These are phyloP conservation scores for Sebastes schlegelii DNA, from an alignment of 2,113 vertebrate species.

Conservation along the genomic window DNA sequence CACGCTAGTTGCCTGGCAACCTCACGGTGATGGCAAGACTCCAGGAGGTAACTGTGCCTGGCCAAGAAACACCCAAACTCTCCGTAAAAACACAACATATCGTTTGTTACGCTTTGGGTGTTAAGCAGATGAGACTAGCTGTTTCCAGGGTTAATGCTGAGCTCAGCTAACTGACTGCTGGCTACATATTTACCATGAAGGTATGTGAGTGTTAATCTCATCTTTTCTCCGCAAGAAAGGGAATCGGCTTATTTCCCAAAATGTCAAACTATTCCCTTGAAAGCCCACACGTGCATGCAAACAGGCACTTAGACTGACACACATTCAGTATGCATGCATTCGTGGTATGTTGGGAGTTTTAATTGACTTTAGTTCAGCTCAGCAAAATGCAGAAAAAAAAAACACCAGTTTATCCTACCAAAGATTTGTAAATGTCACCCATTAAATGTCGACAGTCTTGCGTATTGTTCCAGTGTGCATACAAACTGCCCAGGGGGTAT, in stretches of 20 bases:
- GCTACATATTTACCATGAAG: neutral
- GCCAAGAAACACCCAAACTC: neutral
- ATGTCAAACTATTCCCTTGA: neutral
- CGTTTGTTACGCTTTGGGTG: neutral
- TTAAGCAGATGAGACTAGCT: neutral
- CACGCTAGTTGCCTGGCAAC: neutral
- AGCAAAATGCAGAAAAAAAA: neutral
- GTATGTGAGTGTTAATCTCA: neutral
- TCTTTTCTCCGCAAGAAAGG: neutral
- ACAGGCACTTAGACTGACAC: neutral
- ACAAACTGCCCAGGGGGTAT: constrained; percentile 11
- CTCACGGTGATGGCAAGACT: neutral
- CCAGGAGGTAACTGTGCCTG: neutral
- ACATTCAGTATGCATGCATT: neutral
- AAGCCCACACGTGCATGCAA: neutral
- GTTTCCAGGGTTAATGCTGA: neutral
- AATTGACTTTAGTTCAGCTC: neutral
- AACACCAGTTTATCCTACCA: neutral
- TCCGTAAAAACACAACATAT: neutral
- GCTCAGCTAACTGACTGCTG: neutral
- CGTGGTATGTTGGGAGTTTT: neutral
- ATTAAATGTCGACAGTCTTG: constrained; percentile 23
- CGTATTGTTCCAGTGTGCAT: neutral
- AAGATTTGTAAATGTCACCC: constrained; percentile 38
- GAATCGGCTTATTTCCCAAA: neutral